phyloP scores from a whole-genome alignment of 1,140 invertebrate genomes.

The Rhopalosiphum padi region DNA sequence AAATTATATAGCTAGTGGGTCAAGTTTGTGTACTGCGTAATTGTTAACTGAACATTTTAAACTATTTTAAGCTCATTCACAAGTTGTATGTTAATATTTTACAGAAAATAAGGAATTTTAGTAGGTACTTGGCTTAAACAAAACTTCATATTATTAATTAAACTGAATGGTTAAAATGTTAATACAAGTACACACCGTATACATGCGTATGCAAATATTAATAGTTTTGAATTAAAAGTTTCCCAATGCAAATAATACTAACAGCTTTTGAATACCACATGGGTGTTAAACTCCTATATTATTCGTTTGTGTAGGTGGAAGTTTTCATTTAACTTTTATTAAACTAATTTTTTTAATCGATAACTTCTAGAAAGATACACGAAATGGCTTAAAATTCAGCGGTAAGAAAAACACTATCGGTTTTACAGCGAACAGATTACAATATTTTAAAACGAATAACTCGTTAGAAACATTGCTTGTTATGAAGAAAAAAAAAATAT shows the following conservation, averaged over 20 bases:
- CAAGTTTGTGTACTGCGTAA: neutral
- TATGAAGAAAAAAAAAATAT: neutral
- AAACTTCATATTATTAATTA: conserved; percentile 19
- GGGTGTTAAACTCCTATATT: neutral
- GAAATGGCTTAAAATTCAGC: no score
- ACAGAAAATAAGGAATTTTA: conserved; percentile 2
- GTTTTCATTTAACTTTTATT: neutral
- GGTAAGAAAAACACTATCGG: neutral
- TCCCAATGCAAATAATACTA: neutral
- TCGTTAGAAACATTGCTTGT: neutral
- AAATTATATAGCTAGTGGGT: neutral
- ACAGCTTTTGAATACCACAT: neutral
- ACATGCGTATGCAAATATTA: neutral
- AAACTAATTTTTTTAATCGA: neutral
- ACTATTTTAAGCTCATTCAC: conserved; percentile 1
- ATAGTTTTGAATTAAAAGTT: neutral
- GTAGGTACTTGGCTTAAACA: neutral
- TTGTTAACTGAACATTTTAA: conserved; percentile 10
- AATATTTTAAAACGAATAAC: neutral
- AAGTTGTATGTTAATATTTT: neutral
- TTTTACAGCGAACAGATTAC: neutral
- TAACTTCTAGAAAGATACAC: neutral
- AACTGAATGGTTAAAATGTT: neutral
- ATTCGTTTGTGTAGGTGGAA: neutral
- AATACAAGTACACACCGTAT: neutral